Evolutionary conservation across 1,140 invertebrate species (phyloP), one percentile per base, ranked within the genome.

Genomic region (Himalopsyche phryganea): DNA sequence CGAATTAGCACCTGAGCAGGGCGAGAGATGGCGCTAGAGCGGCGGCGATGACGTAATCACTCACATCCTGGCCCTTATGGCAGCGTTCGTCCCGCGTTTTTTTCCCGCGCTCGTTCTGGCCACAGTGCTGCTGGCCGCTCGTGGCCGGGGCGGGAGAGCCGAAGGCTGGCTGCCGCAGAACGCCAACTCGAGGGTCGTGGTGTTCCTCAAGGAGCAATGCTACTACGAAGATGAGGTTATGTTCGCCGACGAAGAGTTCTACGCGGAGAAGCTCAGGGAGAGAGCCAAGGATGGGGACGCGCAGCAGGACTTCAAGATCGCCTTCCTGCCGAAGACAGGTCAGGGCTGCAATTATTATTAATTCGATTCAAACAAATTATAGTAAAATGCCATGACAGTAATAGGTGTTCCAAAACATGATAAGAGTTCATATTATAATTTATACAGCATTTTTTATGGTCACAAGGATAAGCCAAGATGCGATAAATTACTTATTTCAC

Each of bases 261-360:
- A 23, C 13, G 42, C 9, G 17, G 45, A 49, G 13, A 42, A 28
- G 33, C 13, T 56, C 10, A 20, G 32, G n/a, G n/a, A 33, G 18
- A 48, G 48, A 11, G 41, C 48, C 20, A 56, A 50, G 20, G 38
- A 32, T 9, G 40, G 38, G n/a, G 40, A 13, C 7, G 4, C 41
- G 45, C 32, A 33, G 28, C 11, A 46, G 2, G 54, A 56, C 41
- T 10, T 49, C 6, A 46, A 56, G 9, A 38, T 56, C 7, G 15
- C 54, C 1, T 56, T 56, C 40, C 40, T 56, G 45, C 45, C 54
- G 19, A 56, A 56, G n/a, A 49, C 14, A 11, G 54, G 54, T 56
- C 5, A 56, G 54, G 9, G 23, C 23, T 28, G 23, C 23, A 28
- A n/a, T n/a, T n/a, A n/a, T n/a, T n/a, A n/a, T n/a, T n/a, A n/a